phyloP scores from a whole-genome alignment of 2,113 vertebrate species.

The Macrotis lagotis region DNA sequence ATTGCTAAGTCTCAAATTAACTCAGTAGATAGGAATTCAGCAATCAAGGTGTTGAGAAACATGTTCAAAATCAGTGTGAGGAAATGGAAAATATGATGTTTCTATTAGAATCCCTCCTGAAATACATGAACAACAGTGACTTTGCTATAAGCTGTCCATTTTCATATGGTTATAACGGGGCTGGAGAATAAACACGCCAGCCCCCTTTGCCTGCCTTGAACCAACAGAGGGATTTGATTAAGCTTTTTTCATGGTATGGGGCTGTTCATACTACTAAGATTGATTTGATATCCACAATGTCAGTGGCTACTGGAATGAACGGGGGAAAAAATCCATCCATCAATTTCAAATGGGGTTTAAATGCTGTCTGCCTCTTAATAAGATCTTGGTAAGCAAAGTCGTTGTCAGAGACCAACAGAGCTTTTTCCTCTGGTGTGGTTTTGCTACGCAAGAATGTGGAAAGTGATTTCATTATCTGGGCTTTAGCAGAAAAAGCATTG shows the following conservation, averaged over 20 bases:
- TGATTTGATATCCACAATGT: slow-evolving; percentile 15
- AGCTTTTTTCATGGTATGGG: neutral
- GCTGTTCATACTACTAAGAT: neutral
- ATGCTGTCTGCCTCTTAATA: slow-evolving; percentile 45
- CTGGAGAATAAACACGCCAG: slow-evolving; percentile 61
- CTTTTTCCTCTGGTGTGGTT: neutral
- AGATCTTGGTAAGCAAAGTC: neutral
- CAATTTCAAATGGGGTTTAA: slow-evolving; percentile 57
- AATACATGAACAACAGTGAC: slow-evolving; percentile 15
- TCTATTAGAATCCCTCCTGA: slow-evolving; percentile 3
- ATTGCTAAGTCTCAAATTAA: neutral
- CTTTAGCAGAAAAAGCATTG: neutral
- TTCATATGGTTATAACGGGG: slow-evolving; percentile 53
- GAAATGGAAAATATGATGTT: slow-evolving; percentile 38
- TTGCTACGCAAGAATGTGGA: neutral
- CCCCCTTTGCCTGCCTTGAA: neutral
- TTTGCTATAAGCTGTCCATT: slow-evolving; percentile 61
- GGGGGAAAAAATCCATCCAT: neutral
- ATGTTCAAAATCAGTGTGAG: slow-evolving; percentile 30
- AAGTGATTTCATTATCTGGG: neutral
- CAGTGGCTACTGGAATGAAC: neutral
- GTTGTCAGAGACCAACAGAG: neutral
- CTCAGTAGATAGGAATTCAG: neutral
- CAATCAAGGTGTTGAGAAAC: neutral
- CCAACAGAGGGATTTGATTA: slow-evolving; percentile 47